Evolutionary conservation across 2,888 invertebrate species (phyloP), one percentile per base, ranked within the genome.

Genomic region (Cantharis nigra): DNA sequence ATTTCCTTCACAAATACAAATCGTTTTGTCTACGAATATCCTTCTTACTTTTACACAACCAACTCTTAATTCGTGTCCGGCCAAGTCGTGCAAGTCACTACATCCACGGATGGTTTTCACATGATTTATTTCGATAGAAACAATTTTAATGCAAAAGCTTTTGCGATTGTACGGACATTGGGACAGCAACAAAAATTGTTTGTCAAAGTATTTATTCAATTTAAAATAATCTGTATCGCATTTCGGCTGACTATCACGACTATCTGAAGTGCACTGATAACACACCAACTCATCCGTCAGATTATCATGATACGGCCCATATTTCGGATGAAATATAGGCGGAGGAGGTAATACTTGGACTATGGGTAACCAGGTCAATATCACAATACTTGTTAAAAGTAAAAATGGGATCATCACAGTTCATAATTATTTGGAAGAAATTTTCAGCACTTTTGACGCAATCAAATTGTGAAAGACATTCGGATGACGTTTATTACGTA

Each of bases 221-320:
- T 78, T 80, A 64, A 82, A 82, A 62, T 80, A 81, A 4, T 74
- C 69, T 9, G 79, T 75, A 69, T 83, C 80, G 70, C 84, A 84
- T 9, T 79, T 69, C 18, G 80, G 76, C 14, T 75, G n/a, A 11
- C 77, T 20, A 28, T 80, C 80, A 9, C 71, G 78, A 69, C 71
- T 80, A 28, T 78, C 71, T 4, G 81, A 81, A 11, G 71, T 33
- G 71, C 84, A 84, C 63, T 82, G 81, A 71, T 83, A 84, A 74
- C 84, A 84, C 26, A 77, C 64, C 62, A 28, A 49, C 49, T 30
- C 33, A 13, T 70, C 18, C 10, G 70, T 14, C 33, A 28, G 7
- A 9, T 70, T 18, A 64, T 18, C 18, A 20, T 16, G 16, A 18
- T 7, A 5, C 2, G 49, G 49, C 5, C 49, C 49, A 2, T n/a